A percentile compares a stretch with the other conserved stretches of the same genome.
Evolutionary conservation across 2,113 vertebrate species (phyloP).

Genomic region (Fregata magnificens): DNA sequence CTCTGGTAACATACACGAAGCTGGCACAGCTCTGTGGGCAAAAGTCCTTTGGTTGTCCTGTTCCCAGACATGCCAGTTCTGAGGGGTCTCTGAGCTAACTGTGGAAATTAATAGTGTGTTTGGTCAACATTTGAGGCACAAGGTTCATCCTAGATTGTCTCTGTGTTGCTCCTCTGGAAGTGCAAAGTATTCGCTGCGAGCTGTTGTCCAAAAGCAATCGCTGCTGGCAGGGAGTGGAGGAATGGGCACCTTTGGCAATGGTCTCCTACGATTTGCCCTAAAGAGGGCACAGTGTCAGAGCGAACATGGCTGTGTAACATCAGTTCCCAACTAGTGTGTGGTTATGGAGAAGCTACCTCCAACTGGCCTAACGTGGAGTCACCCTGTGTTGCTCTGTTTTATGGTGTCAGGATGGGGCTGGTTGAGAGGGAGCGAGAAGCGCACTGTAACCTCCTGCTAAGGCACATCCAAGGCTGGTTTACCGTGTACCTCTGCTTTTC

Average conservation of each 20-base stretch:
- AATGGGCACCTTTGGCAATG: background rate
- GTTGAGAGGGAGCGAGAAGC: background rate
- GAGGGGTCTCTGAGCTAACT: background rate
- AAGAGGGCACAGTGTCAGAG: background rate
- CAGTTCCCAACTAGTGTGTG: background rate
- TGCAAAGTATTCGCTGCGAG: background rate
- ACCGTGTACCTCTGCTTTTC: background rate
- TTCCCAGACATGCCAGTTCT: background rate
- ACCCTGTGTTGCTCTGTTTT: background rate
- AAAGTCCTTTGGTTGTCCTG: background rate
- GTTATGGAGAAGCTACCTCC: background rate
- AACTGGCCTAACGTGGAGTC: background rate
- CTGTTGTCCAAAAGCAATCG: background rate
- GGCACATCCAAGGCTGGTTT: background rate
- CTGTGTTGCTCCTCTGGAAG: background rate
- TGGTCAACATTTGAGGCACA: background rate
- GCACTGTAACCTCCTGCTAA: rapidly evolving
- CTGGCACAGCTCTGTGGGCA: background rate
- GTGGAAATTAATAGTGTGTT: background rate
- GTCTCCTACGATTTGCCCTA: background rate
- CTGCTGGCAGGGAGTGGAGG: background rate
- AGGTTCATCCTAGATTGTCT: background rate
- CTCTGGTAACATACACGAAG: rapidly evolving
- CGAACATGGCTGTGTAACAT: rapidly evolving
- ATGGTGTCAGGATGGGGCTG: background rate